phyloP scores from a whole-genome alignment of 2,888 invertebrate species.

The Meta bourneti region DNA sequence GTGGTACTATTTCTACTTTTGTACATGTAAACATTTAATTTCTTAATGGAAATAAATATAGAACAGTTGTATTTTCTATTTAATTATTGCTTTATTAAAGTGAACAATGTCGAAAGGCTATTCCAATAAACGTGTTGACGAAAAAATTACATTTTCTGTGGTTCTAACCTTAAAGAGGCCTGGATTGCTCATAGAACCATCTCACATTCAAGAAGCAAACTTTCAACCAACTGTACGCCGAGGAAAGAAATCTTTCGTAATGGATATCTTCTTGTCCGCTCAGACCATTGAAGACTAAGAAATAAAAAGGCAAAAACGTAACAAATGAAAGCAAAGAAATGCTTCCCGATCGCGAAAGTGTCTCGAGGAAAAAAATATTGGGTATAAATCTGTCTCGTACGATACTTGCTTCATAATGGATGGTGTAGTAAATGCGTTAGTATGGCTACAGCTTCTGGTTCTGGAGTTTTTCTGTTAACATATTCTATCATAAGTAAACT shows the following conservation, averaged over 20 bases:
- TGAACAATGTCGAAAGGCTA: no score
- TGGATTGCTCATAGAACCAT: no score
- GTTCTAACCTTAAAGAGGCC: no score
- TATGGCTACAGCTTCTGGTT: background rate
- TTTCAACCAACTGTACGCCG: background rate
- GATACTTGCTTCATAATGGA: background rate
- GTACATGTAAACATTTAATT: no score
- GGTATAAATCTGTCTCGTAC: background rate
- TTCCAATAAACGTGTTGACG: no score
- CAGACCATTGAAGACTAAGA: background rate
- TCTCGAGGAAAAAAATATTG: background rate
- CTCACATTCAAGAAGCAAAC: background rate
- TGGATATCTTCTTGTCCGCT: background rate
- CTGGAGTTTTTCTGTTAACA: background rate
- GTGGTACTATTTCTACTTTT: no score
- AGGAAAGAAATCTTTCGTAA: background rate
- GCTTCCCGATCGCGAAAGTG: background rate
- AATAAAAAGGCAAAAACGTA: background rate
- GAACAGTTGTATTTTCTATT: no score
- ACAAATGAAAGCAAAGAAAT: background rate
- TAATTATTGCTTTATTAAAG: no score
- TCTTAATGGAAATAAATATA: no score
- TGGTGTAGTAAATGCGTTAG: background rate
- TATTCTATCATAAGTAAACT: no score
- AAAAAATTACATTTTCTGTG: no score